Evolutionary conservation across 2,888 invertebrate species (phyloP).

Genomic region (Smittia sp.): DNA sequence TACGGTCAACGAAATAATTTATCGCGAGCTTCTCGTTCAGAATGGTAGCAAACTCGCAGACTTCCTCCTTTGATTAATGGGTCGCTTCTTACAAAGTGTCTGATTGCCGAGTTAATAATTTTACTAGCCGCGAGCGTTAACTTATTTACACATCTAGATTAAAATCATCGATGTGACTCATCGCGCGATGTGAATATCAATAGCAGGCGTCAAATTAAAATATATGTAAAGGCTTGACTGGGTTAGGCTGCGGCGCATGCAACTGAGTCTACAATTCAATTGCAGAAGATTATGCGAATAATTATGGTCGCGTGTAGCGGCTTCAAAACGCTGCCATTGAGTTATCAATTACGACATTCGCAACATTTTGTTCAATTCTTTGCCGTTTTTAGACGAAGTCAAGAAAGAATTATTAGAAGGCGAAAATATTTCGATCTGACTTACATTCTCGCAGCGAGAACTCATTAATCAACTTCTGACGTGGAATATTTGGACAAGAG

Average conservation of each 20-base stretch:
- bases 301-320: slow-evolving; percentile 25
- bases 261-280: background rate
- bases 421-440: no score
- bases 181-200: background rate
- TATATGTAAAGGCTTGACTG: background rate
- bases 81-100: background rate
- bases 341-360: slow-evolving; percentile 23
- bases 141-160: background rate
- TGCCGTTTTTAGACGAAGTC: no score
- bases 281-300: slow-evolving; percentile 12
- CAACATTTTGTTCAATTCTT: no score
- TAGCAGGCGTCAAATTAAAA: slow-evolving; percentile 2
- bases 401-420: no score
- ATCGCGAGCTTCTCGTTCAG: background rate
- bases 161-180: background rate
- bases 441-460: no score
- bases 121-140: background rate
- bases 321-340: slow-evolving; percentile 30
- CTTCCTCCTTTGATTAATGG: background rate
- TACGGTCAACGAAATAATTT: background rate
- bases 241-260: background rate
- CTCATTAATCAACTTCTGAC: no score
- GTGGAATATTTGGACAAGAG: no score
- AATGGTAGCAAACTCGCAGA: background rate
- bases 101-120: background rate